phyloP scores from a whole-genome alignment of 2,888 invertebrate species.

The Pristionchus mayeri region DNA sequence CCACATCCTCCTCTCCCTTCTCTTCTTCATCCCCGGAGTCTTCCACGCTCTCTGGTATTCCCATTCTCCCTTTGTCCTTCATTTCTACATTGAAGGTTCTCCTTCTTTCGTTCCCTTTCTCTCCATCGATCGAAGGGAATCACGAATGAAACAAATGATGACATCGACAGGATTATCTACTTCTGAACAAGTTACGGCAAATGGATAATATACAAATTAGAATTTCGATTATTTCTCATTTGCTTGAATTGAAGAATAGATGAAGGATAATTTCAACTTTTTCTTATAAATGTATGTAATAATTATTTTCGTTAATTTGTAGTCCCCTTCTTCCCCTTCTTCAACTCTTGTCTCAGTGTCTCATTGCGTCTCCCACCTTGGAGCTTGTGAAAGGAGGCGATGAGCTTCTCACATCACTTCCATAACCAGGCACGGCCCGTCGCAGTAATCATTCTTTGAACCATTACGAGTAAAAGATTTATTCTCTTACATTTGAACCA shows the following conservation, averaged over 20 bases:
- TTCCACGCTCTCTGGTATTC: neutral
- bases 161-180: neutral
- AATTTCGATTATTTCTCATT: neutral
- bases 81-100: neutral
- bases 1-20: neutral
- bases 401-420: too few species aligned
- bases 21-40: neutral
- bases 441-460: too few species aligned
- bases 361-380: too few species aligned
- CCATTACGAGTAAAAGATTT: too few species aligned
- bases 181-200: neutral
- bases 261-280: neutral
- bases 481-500: neutral
- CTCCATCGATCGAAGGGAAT: neutral
- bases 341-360: too few species aligned
- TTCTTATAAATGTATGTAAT: neutral
- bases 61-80: too few species aligned
- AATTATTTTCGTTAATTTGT: neutral
- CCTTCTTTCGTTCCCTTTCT: constrained; percentile 4
- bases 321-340: too few species aligned
- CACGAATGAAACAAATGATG: neutral
- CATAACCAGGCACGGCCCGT: too few species aligned
- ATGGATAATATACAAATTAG: too few species aligned
- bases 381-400: too few species aligned
- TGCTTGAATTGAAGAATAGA: neutral